Evolutionary conservation across 2,888 invertebrate genomes (phyloP), one percentile per base, ranked within the genome.

Genomic region (Glaucopsyche alexis): DNA sequence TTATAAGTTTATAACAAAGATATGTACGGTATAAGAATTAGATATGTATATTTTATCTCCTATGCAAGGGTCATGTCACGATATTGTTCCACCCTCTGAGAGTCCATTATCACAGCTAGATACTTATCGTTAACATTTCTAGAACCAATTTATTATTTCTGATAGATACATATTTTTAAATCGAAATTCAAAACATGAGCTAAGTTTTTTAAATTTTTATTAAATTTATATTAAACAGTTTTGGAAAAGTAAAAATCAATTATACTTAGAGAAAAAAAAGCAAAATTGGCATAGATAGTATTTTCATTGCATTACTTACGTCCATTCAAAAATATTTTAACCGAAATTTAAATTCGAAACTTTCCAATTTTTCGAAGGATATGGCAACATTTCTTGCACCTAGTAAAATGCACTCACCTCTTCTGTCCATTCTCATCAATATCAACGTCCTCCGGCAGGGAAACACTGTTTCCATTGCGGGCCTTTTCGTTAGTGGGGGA

Each of bases 401-500:
- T 19, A 4, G 16, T 19, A 19, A 52, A 66, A 47, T 42, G 13
- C 42, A 29, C 87, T 74, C 85, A 88, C 84, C 83, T 83, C 73
- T 83, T 82, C 42, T 81, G 80, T 72, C 81, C 82, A 79, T 85
- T 88, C 72, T 81, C 83, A 76, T 83, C 93, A 0, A 84, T 83
- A 75, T 91, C 88, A 9, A 91, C 87, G 84, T 83, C 80, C 79
- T 88, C 87, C 7, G 87, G 80, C 75, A 84, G 81, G 75, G 81
- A 87, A 73, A 77, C 79, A 78, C 88, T 87, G 76, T 81, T 80
- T 71, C 82, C 87, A 72, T 86, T 87, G n/a, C 88, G 76, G 73
- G 86, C 83, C 76, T 84, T 87, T 66, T 82, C 87, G 79, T 90
- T 91, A 55, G 90, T 85, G 50, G 93, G 91, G 76, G 91, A 89